Conservation (phyloP, 2,113 vertebrate species). For the Podiceps cristatus region DNA sequence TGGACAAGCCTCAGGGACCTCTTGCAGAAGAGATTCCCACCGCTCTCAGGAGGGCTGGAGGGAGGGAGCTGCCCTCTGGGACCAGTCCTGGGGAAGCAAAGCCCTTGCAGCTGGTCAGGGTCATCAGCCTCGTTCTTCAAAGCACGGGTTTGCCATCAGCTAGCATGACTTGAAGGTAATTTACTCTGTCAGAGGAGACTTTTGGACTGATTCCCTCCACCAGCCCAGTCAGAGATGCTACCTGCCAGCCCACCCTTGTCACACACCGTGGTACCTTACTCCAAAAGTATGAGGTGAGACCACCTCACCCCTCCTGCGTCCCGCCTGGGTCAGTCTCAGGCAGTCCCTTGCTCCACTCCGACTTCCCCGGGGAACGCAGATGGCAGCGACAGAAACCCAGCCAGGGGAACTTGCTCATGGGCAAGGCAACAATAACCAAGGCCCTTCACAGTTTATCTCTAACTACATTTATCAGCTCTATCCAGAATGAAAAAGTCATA, state of each 20-base stretch:
- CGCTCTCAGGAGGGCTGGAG: neutral
- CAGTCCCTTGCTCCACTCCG: rapidly evolving
- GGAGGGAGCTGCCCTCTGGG: rapidly evolving
- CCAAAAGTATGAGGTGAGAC: neutral
- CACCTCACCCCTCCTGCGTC: neutral
- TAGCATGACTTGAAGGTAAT: neutral
- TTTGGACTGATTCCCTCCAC: neutral
- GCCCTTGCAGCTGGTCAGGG: neutral
- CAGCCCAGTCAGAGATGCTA: neutral
- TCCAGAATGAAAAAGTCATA: neutral
- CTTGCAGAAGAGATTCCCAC: neutral
- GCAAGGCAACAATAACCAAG: neutral
- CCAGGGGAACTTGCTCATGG: neutral
- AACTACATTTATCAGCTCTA: neutral
- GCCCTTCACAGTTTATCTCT: neutral
- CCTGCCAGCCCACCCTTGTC: neutral
- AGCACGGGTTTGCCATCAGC: neutral
- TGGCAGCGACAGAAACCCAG: rapidly evolving
- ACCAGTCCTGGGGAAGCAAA: neutral
- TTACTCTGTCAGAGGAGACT: neutral
- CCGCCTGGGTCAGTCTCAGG: neutral
- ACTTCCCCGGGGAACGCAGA: rapidly evolving
- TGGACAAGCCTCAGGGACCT: neutral
- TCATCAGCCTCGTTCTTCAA: neutral
- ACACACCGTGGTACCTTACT: rapidly evolving